Conservation (phyloP, 2,888 invertebrate genomes). For the Ennomos fuscantarius region DNA sequence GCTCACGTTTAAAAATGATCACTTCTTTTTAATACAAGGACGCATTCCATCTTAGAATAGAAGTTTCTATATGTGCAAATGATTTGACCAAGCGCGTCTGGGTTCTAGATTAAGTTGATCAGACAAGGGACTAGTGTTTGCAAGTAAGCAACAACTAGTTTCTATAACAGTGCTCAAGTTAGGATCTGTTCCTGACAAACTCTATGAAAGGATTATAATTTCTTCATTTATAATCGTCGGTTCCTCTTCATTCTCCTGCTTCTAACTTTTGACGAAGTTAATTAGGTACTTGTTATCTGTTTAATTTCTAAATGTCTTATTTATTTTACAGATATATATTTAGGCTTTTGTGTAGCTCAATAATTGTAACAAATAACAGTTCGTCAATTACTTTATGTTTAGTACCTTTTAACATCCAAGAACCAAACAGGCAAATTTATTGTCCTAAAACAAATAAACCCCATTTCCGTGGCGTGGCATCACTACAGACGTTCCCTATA, state of each 20-base stretch:
- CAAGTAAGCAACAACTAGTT: not conserved
- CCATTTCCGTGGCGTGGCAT: slow-evolving; percentile 39
- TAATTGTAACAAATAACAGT: not conserved
- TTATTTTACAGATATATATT: no score
- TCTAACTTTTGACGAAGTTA: no score
- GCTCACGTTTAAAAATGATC: not conserved
- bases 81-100: slow-evolving; percentile 1
- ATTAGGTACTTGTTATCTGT: no score
- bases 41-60: not conserved
- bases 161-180: slow-evolving; percentile 1
- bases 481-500: slow-evolving; percentile 51
- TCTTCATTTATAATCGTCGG: no score
- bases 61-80: not conserved
- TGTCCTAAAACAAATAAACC: slow-evolving; percentile 52
- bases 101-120: slow-evolving; percentile 3
- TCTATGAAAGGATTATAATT: not conserved
- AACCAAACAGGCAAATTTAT: slow-evolving; percentile 44
- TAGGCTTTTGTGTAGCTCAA: no score
- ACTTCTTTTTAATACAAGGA: no score
- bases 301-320: no score
- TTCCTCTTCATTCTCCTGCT: no score
- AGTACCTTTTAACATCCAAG: slow-evolving; percentile 36
- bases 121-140: not conserved
- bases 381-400: slow-evolving; percentile 11
- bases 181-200: slow-evolving; percentile 1